Evolutionary conservation across 2,888 invertebrate genomes (phyloP), one percentile per base, ranked within the genome.

Genomic region (Acrocyrtus sp.): DNA sequence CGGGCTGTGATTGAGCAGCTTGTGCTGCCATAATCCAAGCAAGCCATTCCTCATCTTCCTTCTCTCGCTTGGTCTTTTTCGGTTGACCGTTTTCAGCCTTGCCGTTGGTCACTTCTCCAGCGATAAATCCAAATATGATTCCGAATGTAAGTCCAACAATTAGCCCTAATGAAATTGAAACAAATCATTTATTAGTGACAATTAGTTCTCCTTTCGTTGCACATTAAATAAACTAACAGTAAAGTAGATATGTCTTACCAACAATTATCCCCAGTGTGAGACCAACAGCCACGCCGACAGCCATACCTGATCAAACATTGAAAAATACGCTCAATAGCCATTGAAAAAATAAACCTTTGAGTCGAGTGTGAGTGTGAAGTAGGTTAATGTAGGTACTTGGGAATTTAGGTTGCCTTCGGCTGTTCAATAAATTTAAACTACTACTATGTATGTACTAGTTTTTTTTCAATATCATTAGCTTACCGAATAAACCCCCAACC

Each of bases 11-110:
- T 66, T 72, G 72, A 67, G 68, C 62, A 43, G 76, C 66, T 60
- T 80, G 77, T 22, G 77, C 57, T 47, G 79, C 80, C 78, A 81
- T 78, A 51, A 81, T 79, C 81, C 81, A 81, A 62, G 81, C 81
- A 60, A 81, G 70, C 81, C 79, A 79, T 78, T 81, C 81, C 78
- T 81, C 81, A 80, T 81, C 81, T 76, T 81, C 80, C 72, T 74
- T 80, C 76, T 81, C 81, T 60, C 78, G 79, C 74, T 79, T 81
- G 68, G 80, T 78, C 79, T 81, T 81, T 77, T 81, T 81, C 68
- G 81, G 81, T 69, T 70, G 79, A 54, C 76, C 63, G 68, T 73
- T 60, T 19, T 74, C 73, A 57, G 76, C 54, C 72, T 80, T 81
- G 54, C 80, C 81, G 70, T 80, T 80, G 74, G 80, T 79, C 51